phyloP scores from a whole-genome alignment of 2,797 vertebrate species.

The Sebastes matsubarae region DNA sequence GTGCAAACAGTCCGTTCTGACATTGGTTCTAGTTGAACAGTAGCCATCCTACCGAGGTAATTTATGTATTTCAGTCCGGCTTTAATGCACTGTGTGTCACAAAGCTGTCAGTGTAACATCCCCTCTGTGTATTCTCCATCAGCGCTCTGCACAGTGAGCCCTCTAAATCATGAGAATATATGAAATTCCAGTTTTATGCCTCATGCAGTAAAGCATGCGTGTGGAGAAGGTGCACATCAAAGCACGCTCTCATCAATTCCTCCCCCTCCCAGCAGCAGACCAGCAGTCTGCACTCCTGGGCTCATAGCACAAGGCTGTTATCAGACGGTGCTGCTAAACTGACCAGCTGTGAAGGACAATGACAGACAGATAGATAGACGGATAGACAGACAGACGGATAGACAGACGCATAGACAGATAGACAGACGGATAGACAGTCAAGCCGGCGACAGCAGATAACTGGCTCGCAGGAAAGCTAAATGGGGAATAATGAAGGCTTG shows the following conservation, averaged over 20 bases:
- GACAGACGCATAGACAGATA: not conserved
- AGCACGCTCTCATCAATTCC: not conserved
- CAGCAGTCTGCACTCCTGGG: not conserved
- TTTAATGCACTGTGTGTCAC: constrained; percentile 42
- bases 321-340: constrained; percentile 2
- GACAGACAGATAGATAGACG: not conserved
- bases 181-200: not conserved
- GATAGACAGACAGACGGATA: not conserved
- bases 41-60: not conserved
- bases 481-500: constrained; percentile 22
- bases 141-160: not conserved
- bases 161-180: constrained; percentile 32
- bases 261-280: not conserved
- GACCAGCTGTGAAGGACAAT: constrained; percentile 18
- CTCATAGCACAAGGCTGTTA: not conserved
- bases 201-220: not conserved
- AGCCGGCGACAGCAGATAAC: constrained; percentile 3
- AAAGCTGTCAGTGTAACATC: constrained; percentile 12
- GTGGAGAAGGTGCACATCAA: not conserved
- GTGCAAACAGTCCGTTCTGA: not conserved
- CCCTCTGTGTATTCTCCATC: not conserved
- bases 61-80: constrained; percentile 8
- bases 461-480: constrained; percentile 12
- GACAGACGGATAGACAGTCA: not conserved
- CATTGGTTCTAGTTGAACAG: constrained; percentile 27